Evolutionary conservation across 2,113 vertebrate species (phyloP).

Genomic region (Caloenas nicobarica): DNA sequence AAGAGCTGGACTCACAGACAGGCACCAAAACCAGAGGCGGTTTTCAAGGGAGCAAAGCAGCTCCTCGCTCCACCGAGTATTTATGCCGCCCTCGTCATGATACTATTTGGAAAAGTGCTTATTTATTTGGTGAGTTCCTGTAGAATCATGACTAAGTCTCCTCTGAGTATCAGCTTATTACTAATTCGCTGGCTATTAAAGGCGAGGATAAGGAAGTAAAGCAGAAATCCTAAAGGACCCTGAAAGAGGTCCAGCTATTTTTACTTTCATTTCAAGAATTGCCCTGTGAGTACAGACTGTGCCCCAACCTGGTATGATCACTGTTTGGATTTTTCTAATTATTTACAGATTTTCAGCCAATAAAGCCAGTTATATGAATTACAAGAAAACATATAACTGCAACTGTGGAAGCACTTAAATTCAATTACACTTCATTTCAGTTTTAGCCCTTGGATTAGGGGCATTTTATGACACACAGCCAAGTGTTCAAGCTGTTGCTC

Average conservation of each 20-base stretch:
- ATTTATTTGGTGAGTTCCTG: neutral
- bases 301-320: neutral
- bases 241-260: neutral
- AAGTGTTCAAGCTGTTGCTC: constrained; percentile 4
- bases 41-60: neutral
- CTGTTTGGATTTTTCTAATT: neutral
- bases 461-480: constrained; percentile 6
- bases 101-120: neutral
- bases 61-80: neutral
- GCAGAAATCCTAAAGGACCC: neutral
- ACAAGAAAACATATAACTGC: neutral
- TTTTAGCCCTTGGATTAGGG: constrained; percentile 28
- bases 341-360: constrained; percentile 9
- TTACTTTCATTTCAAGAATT: neutral
- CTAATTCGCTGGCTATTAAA: neutral
- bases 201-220: neutral
- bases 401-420: neutral
- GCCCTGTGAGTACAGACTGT: rapidly evolving
- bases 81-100: neutral
- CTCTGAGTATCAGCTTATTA: neutral
- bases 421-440: constrained; percentile 18
- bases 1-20: neutral
- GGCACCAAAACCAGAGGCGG: neutral
- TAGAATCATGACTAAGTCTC: neutral
- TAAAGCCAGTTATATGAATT: neutral